Base-by-base conservation (phyloP, 2,113 vertebrate genomes). In the Panurus biarmicus region DNA sequence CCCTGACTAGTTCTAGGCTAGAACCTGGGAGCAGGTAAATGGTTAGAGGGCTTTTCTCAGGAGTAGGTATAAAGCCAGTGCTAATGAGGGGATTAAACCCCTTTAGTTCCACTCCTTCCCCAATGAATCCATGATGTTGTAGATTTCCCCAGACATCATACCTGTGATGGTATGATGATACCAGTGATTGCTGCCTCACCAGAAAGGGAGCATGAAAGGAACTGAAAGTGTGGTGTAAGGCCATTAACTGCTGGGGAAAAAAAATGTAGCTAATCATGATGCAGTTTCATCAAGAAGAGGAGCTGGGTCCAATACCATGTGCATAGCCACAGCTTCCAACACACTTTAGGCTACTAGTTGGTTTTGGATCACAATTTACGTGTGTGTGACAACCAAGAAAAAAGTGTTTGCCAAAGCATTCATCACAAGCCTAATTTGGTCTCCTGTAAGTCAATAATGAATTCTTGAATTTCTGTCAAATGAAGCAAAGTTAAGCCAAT, bases 401-500 rank as follows among this genome's bases (percentile, higher is more conserved):
- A 87, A 71, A 45, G 11, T 45, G 26, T 76, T 91, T 89, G 78
- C 87, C 71, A 87, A 91, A 93, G 73, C 53, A 78, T 80, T 90
- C 61, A 89, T 88, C 65, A 47, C 73, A 87, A 92, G 24, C 62
- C 54, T 87, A 57, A 82, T 94, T 95, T 93, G 47, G 21, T 87
- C 66, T 94, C 71, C 71, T 76, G 24, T 61, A 91, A 83, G 71
- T 94, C 94, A 89, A 73, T 95, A 91, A 93, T 19, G 51, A 93
- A 87, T 94, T 95, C 84, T 65, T 96, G 87, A 77, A 79, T 73
- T 85, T 84, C 66, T 93, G 50, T 95, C 89, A 94, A 87, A 85
- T 62, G 89, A 87, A 92, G 77, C 54, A 70, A 91, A 92, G 54
- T 87, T 85, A 94, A 94, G 54, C 62, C 87, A 94, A 47, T 48